phyloP scores from a whole-genome alignment of 2,113 vertebrate genomes.

The Gopherus evgoodei region DNA sequence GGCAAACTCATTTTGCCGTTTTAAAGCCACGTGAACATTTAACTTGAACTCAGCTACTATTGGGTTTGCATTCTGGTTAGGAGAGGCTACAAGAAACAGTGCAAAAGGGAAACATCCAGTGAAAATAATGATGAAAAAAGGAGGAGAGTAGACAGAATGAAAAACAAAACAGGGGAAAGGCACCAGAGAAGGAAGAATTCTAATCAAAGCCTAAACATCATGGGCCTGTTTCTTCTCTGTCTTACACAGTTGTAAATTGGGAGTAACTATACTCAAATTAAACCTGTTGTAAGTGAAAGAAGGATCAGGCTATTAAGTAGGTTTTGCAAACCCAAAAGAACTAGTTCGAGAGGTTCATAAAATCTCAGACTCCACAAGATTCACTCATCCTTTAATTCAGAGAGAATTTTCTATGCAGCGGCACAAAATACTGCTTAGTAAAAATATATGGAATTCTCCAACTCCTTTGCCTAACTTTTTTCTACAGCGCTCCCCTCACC shows the following conservation, averaged over 20 bases:
- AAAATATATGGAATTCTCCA: slow-evolving; percentile 63
- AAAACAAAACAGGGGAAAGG: background rate
- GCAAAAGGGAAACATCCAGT: background rate
- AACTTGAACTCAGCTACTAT: background rate
- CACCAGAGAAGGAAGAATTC: background rate
- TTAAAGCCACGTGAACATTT: slow-evolving; percentile 21
- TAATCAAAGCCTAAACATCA: background rate
- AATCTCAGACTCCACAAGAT: slow-evolving; percentile 33
- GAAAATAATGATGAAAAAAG: background rate
- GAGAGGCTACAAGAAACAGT: background rate
- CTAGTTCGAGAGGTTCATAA: slow-evolving; percentile 23
- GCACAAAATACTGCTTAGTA: slow-evolving; percentile 57
- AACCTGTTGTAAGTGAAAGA: slow-evolving; percentile 29
- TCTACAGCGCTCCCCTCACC: background rate
- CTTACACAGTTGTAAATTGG: background rate
- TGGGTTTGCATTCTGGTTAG: background rate
- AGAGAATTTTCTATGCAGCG: slow-evolving; percentile 45
- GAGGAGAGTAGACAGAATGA: background rate
- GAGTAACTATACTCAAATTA: slow-evolving; percentile 34
- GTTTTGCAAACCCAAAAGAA: slow-evolving; percentile 28
- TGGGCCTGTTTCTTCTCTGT: background rate
- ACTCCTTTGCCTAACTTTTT: background rate
- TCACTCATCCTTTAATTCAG: slow-evolving; percentile 20
- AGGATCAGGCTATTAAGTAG: background rate
- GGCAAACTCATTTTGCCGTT: slow-evolving; percentile 3